phyloP scores from a whole-genome alignment of 2,797 vertebrate species.

The Petrocephalus schoutedeni region DNA sequence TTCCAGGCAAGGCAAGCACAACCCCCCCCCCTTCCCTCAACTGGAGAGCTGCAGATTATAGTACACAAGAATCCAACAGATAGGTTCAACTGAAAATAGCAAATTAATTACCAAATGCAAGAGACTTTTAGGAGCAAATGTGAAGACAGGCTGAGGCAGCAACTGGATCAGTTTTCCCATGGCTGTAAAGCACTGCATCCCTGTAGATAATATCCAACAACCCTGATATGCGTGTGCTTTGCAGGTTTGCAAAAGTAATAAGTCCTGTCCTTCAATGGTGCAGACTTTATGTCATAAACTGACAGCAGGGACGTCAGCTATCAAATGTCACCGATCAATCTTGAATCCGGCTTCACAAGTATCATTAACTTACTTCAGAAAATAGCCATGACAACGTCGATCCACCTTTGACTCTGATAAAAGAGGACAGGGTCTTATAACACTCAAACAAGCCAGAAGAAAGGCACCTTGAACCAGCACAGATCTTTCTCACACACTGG shows the following conservation, averaged over 20 bases:
- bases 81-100: conserved; percentile 51
- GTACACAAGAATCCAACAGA: neutral
- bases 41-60: neutral
- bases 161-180: neutral
- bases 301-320: neutral
- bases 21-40: neutral
- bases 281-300: neutral
- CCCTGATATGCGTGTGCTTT: neutral
- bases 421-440: conserved; percentile 1
- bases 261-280: neutral
- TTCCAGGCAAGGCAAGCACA: neutral
- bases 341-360: neutral
- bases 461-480: neutral
- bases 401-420: neutral
- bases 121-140: neutral
- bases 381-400: neutral
- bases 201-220: neutral
- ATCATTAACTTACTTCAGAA: conserved; percentile 1
- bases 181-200: neutral
- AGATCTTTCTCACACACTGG: neutral
- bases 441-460: neutral
- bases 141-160: neutral
- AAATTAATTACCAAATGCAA: conserved; percentile 47
- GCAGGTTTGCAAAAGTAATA: neutral
- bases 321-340: neutral